Base-by-base conservation (phyloP, 2,797 vertebrate species). In the Syngnathus acus region DNA sequence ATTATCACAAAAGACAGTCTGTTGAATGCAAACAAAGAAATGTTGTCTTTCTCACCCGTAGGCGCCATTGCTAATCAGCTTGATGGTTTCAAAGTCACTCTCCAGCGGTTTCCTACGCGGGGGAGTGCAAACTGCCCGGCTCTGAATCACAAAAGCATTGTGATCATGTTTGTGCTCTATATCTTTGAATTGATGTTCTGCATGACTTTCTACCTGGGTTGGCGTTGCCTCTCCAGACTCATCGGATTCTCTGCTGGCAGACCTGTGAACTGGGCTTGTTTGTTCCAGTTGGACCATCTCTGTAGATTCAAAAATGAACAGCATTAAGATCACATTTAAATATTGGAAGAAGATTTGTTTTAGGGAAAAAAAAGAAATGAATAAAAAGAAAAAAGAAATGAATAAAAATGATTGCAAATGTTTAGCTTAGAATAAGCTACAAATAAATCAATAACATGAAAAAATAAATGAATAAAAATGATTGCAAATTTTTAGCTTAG, bases 51-150 rank as follows among this genome's bases (percentile, higher is more conserved):
- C 95, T 94, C 87, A 97, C 95, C 95, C 95, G 67, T 98, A 98
- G 74, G 95, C 95, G 70, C 95, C 95, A 64, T 98, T 98, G 84
- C 95, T 98, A 72, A 98, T 98, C 68, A 98, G 87, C 83, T 98
- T 98, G 86, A 96, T 95, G 0, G 93, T 97, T 82, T 98, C 94
- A 86, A 98, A 98, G 90, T 98, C 95, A 70, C 92, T 94, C 91
- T 98, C 95, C 90, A 93, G 85, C 82, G 95, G 89, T 72, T 94
- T 96, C 68, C 93, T 92, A 38, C 94, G 93, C 80, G 90, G 90
- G 70, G 89, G 84, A 0, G 89, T 79, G 75, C 75, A 92, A 85
- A 78, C 88, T 78, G 92, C 93, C 76, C 84, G 73, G 77, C 77
- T 84, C 89, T 91, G 85, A 77, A 73, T 76, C 55, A 82, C 68